Evolutionary conservation across 2,797 vertebrate species (phyloP), one percentile per base, ranked within the genome.

Genomic region (Philypnodon macrostomus): DNA sequence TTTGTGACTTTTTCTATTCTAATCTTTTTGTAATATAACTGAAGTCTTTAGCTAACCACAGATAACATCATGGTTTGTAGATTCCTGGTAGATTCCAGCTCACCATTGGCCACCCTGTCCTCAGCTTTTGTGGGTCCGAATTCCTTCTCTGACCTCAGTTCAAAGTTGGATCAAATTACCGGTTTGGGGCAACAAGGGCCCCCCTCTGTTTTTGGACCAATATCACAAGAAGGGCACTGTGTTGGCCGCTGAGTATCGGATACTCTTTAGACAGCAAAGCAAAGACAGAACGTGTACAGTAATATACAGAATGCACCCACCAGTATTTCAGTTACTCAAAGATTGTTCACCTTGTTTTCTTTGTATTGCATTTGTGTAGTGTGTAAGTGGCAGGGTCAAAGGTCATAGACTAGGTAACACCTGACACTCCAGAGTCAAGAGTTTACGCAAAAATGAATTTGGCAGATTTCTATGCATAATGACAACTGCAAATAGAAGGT

Each of bases 401-500:
- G 69, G 52, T 70, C 73, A 44, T 2, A 13, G 39, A 21, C 57
- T 66, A 48, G 56, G 53, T 19, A 72, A 63, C 73, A 81, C 66
- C 75, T 70, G 78, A 84, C 60, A 49, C 67, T 56, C 9, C 16
- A 4, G 52, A 78, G 71, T 81, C 75, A 77, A 81, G 59, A 74
- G 81, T 82, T 85, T 78, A 83, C 70, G 62, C 62, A 79, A 82
- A 81, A 73, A 74, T 53, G 65, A 13, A 37, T 58, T 48, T 51
- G 51, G 37, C 5, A 38, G 24, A 30, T 68, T 73, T 55, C 46
- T 4, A 21, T 24, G n/a, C 38, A 40, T 30, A 31, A 4, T 33
- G 31, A 39, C 37, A 14, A 47, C 7, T 53, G 23, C 21, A 6
- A 23, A 3, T 23, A 23, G 9, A n/a, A n/a, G n/a, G n/a, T n/a